Evolutionary conservation across 2,797 vertebrate species (phyloP).

Genomic region (Novumbra hubbsi): DNA sequence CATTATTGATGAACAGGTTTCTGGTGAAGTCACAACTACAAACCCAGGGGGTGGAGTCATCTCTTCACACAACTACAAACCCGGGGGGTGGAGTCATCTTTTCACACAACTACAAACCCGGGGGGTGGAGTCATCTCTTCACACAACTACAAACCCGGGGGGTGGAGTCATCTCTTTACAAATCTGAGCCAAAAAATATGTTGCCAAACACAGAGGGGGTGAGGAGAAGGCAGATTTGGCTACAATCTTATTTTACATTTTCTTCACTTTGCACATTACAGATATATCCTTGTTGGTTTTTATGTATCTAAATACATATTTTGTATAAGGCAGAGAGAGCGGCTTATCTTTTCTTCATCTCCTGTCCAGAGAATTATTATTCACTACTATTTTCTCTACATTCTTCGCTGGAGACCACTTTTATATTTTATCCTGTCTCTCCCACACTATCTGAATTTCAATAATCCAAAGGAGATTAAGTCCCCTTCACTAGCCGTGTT

Average conservation of each 20-base stretch:
- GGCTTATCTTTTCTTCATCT: neutral
- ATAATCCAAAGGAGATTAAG: too few relatives aligned
- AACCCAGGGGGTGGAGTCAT: neutral
- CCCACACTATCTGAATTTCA: neutral
- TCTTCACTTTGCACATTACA: neutral
- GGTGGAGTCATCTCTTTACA: neutral
- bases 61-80: neutral
- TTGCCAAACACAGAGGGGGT: constrained; percentile 8
- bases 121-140: neutral
- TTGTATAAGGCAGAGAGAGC: constrained; percentile 1
- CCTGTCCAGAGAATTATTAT: neutral
- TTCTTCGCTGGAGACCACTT: neutral
- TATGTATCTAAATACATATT: neutral
- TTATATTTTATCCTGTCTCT: neutral
- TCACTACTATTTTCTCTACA: neutral
- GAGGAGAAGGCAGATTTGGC: constrained; percentile 15
- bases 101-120: neutral
- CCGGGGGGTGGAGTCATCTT: too few relatives aligned
- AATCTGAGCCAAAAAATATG: neutral
- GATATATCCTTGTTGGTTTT: neutral
- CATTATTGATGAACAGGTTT: neutral
- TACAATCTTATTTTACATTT: constrained; percentile 4
- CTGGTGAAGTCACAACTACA: neutral
- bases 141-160: neutral
- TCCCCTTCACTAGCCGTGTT: too few relatives aligned